phyloP scores from a whole-genome alignment of 1,140 invertebrate species.

The Heliconius eleuchia region DNA sequence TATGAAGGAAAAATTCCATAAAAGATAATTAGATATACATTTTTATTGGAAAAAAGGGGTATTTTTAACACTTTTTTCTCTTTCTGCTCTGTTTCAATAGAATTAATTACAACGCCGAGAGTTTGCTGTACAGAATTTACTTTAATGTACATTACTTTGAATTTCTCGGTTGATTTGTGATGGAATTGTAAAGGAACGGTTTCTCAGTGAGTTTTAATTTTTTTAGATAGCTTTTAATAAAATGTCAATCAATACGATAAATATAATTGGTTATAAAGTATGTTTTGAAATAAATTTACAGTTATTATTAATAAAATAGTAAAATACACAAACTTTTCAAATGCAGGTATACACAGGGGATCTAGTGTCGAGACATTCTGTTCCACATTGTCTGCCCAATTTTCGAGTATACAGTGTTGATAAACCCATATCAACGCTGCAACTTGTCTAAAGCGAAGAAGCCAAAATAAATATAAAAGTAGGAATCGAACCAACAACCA shows the following conservation, averaged over 20 bases:
- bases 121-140: background rate
- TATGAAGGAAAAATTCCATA: constrained; percentile 28
- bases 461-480: no score
- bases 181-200: constrained; percentile 8
- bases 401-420: no score
- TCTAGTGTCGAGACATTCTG: no score
- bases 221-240: background rate
- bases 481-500: no score
- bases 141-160: background rate
- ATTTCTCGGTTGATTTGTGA: constrained; percentile 9
- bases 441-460: no score
- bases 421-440: no score
- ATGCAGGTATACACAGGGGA: no score
- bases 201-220: background rate
- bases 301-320: no score
- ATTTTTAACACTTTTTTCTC: constrained; percentile 21
- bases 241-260: background rate
- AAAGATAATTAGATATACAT: constrained; percentile 32
- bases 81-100: constrained; percentile 24
- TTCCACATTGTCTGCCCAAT: no score
- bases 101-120: constrained; percentile 32
- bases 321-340: no score
- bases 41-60: constrained; percentile 28
- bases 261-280: background rate
- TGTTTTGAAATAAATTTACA: no score